These are phyloP conservation scores for Rapana venosa DNA, from an alignment of 2,888 invertebrate genomes.

Conservation along the genomic window DNA sequence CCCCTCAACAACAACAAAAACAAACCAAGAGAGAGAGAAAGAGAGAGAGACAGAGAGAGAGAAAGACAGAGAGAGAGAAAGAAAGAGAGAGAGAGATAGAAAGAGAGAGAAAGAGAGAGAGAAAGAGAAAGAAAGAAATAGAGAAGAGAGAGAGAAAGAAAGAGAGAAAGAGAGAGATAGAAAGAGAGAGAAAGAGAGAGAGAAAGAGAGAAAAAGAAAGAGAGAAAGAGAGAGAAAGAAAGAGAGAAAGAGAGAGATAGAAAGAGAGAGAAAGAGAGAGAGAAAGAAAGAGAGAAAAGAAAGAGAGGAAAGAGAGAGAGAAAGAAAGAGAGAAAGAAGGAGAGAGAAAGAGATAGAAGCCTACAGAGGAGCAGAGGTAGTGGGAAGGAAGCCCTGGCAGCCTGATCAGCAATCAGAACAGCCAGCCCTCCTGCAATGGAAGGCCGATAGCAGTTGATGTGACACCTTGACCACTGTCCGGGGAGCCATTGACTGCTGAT, in stretches of 20 bases:
- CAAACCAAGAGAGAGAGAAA: too few species aligned
- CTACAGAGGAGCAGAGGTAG: neutral
- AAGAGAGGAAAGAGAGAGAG: neutral
- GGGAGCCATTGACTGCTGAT: slow-evolving; percentile 8
- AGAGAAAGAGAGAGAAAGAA: neutral
- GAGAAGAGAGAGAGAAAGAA: neutral
- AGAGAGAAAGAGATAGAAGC: neutral
- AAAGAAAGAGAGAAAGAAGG: neutral
- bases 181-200: neutral
- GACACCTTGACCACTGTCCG: neutral
- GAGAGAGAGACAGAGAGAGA: too few species aligned
- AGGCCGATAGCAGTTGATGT: neutral
- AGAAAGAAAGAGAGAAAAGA: neutral
- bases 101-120: neutral
- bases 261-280: too few species aligned
- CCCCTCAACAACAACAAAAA: too few species aligned
- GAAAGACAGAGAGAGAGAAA: too few species aligned
- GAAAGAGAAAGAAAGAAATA: neutral
- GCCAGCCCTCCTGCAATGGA: neutral
- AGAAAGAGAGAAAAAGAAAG: neutral
- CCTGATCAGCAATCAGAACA: neutral
- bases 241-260: neutral
- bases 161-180: too few species aligned
- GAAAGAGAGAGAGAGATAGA: neutral
- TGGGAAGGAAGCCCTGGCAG: neutral